Percentiles rank a stretch among this genome's conserved stretches.
phyloP scores from a whole-genome alignment of 2,888 invertebrate species.

The Catotricha subobsoleta region DNA sequence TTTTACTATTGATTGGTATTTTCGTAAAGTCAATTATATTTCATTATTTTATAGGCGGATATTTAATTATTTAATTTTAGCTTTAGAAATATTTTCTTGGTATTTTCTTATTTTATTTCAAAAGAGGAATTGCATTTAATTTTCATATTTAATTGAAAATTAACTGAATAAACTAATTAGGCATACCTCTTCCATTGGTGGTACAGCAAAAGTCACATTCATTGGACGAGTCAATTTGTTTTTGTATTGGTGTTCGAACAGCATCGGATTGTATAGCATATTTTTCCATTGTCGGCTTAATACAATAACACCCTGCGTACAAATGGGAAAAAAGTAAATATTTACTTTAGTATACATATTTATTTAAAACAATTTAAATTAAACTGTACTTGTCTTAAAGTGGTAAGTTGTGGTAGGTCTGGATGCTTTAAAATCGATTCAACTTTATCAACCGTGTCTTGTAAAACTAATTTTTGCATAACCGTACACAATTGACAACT shows the following conservation, averaged over 20 bases:
- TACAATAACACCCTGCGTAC: conserved; percentile 83
- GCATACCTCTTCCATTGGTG: conserved; percentile 54
- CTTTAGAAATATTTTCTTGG: too few relatives aligned
- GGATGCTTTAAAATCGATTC: conserved; percentile 69
- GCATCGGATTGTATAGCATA: conserved; percentile 77
- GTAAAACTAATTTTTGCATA: conserved; percentile 64
- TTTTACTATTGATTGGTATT: neutral
- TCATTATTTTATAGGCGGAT: too few relatives aligned
- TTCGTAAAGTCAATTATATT: neutral
- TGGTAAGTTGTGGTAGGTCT: conserved; percentile 73
- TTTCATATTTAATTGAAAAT: too few relatives aligned
- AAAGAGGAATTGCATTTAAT: too few relatives aligned
- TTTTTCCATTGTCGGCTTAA: conserved; percentile 95
- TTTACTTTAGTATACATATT: neutral
- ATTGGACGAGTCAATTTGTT: conserved; percentile 63
- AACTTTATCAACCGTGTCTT: conserved; percentile 55
- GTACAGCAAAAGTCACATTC: conserved; percentile 76
- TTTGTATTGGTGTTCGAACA: conserved; percentile 78
- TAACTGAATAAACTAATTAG: too few relatives aligned
- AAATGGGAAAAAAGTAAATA: too few relatives aligned
- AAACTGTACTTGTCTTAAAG: conserved; percentile 55
- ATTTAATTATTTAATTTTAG: too few relatives aligned
- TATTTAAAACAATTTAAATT: neutral
- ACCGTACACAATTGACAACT: conserved; percentile 86
- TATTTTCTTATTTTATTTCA: too few relatives aligned